Evolutionary conservation across 2,888 invertebrate species (phyloP).

Genomic region (Ariolimax columbianus): DNA sequence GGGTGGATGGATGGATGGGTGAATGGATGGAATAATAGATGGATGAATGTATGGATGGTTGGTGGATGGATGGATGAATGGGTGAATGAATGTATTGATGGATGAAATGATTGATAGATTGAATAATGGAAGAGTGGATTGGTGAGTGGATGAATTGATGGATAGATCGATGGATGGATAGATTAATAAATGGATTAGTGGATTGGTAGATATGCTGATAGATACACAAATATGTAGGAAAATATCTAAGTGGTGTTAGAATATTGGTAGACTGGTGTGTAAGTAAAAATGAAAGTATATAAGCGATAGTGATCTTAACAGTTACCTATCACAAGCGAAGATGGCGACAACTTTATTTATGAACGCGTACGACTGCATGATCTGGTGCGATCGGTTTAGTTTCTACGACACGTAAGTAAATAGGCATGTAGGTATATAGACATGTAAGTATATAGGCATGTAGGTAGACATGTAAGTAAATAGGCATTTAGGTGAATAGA

Average conservation of each 20-base stretch:
- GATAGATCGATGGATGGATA: not conserved
- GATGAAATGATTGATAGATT: not conserved
- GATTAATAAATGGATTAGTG: not conserved
- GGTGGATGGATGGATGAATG: no score
- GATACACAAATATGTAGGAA: slow-evolving; percentile 30
- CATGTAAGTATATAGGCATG: no score
- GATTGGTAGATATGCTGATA: not conserved
- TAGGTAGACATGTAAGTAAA: no score
- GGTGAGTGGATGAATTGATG: not conserved
- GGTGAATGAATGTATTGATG: not conserved
- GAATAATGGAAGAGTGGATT: not conserved
- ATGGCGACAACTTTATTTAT: no score
- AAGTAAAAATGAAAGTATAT: not conserved
- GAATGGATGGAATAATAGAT: not conserved
- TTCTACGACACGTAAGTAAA: no score
- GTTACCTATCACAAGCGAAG: no score
- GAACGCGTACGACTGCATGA: no score
- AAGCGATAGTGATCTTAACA: no score
- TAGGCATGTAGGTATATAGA: no score
- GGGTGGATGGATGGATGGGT: not conserved
- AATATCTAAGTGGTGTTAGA: not conserved
- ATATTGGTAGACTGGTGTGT: not conserved
- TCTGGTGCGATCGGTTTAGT: no score
- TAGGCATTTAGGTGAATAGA: no score
- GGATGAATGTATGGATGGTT: not conserved